These are phyloP conservation scores for Elanoides forficatus DNA, from an alignment of 2,113 vertebrate species.

Conservation along the genomic window DNA sequence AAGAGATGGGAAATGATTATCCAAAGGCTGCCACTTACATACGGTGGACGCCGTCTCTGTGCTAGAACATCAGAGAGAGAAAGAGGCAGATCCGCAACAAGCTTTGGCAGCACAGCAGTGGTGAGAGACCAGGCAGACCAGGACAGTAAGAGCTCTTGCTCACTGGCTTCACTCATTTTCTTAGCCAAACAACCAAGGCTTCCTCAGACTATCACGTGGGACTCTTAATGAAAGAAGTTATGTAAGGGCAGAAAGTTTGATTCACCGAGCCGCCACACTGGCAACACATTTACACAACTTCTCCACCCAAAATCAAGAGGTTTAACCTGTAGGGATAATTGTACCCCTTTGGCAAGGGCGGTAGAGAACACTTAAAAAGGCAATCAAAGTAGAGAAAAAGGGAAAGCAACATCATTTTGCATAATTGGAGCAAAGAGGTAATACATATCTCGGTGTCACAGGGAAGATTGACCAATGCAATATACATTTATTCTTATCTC, in stretches of 20 bases:
- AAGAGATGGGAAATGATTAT: background rate
- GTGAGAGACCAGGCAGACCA: background rate
- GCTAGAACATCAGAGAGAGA: background rate
- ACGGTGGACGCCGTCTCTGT: background rate
- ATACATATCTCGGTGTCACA: conserved; percentile 70
- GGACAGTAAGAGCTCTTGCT: background rate
- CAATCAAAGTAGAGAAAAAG: conserved; percentile 67
- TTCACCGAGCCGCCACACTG: conserved; percentile 13
- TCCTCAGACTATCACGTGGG: background rate
- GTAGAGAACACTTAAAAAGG: conserved; percentile 31
- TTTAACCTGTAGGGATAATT: conserved; percentile 50
- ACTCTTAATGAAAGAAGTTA: background rate
- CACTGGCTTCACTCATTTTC: background rate
- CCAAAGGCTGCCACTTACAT: background rate
- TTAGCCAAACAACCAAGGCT: background rate
- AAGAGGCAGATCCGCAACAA: background rate
- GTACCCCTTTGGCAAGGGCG: conserved; percentile 37
- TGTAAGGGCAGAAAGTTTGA: conserved; percentile 41
- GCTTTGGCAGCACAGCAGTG: background rate
- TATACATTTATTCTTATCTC: conserved; percentile 73
- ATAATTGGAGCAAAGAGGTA: conserved; percentile 68
- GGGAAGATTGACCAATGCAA: conserved; percentile 65
- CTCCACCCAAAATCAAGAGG: conserved; percentile 37
- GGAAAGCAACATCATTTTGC: conserved; percentile 69
- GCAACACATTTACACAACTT: conserved; percentile 35